Evolutionary conservation across 2,113 vertebrate species (phyloP), one percentile per base, ranked within the genome.

Genomic region (human (Homo sapiens)): DNA sequence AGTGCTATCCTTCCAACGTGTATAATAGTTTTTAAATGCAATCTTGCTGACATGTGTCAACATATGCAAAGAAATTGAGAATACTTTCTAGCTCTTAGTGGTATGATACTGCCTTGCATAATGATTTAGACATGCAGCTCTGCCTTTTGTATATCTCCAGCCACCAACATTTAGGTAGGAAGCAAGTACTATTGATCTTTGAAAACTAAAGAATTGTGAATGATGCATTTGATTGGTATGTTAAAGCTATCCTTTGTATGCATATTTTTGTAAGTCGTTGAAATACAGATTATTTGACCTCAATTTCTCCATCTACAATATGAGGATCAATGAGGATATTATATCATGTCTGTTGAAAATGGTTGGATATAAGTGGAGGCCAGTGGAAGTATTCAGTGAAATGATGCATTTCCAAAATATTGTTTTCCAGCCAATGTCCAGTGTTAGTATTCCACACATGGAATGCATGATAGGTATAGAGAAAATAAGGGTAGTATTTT

Each of bases 401-500:
- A 57, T 30, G n/a, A 55, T 40, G 18, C 43, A 35, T 78, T 57
- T 79, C 20, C 2, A 89, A 96, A 84, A 66, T 45, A 55, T 3
- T 48, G 35, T 78, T 84, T 97, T 93, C 22, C 3, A 55, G 73
- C 80, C 45, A 8, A 12, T 73, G 17, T 79, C 27, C 48, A 55
- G 12, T 86, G 1, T 94, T 85, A 70, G 10, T 84, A 72, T 30
- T 38, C 32, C 27, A 68, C 22, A 43, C 11, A 20, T 72, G 45
- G 57, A 80, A 85, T 87, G 14, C 18, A 52, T 45, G 45, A 85
- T 83, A 40, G 73, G 23, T 30, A 73, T 32, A 43, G 32, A 78
- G 45, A 81, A 95, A 89, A 94, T 93, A 94, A 84, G 85, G 23
- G 12, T 80, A 94, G 72, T 96, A 72, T 97, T 98, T 96, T 88